Conservation (phyloP, 2,113 vertebrate species). For the Ariopsis seemanni region DNA sequence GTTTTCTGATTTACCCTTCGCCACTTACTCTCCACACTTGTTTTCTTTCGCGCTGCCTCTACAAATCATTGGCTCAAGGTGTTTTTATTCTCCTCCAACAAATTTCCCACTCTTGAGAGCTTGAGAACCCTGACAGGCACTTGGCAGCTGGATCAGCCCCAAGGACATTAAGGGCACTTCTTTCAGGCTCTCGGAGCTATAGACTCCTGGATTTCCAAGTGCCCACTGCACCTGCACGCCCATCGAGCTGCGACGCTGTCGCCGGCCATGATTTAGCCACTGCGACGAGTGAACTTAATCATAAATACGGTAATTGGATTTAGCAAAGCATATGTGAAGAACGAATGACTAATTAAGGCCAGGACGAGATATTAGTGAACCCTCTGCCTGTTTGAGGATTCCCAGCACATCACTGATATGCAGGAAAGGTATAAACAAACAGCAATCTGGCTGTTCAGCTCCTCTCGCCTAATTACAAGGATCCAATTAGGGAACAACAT, state of each 20-base stretch:
- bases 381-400: slow-evolving; percentile 55
- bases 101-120: slow-evolving; percentile 35
- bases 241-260: background rate
- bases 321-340: slow-evolving; percentile 54
- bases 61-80: slow-evolving; percentile 32
- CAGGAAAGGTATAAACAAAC: slow-evolving; percentile 60
- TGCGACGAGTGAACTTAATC: slow-evolving; percentile 44
- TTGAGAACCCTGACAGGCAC: slow-evolving; percentile 45
- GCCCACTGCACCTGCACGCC: slow-evolving; percentile 25
- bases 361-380: slow-evolving; percentile 39
- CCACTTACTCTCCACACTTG: slow-evolving; percentile 6
- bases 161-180: slow-evolving; percentile 41
- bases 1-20: slow-evolving; percentile 21
- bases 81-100: slow-evolving; percentile 43
- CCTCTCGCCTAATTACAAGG: slow-evolving; percentile 56
- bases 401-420: slow-evolving; percentile 58
- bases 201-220: slow-evolving; percentile 23
- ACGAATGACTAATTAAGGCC: slow-evolving; percentile 56
- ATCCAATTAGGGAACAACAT: slow-evolving; percentile 59
- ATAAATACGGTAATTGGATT: slow-evolving; percentile 46
- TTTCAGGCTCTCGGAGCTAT: slow-evolving; percentile 38
- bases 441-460: slow-evolving; percentile 61
- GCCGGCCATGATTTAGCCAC: slow-evolving; percentile 39
- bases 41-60: slow-evolving; percentile 35
- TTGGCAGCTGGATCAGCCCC: slow-evolving; percentile 47